Evolutionary conservation across 1,140 invertebrate species (phyloP), one percentile per base, ranked within the genome.

Genomic region (Theocolax elegans): DNA sequence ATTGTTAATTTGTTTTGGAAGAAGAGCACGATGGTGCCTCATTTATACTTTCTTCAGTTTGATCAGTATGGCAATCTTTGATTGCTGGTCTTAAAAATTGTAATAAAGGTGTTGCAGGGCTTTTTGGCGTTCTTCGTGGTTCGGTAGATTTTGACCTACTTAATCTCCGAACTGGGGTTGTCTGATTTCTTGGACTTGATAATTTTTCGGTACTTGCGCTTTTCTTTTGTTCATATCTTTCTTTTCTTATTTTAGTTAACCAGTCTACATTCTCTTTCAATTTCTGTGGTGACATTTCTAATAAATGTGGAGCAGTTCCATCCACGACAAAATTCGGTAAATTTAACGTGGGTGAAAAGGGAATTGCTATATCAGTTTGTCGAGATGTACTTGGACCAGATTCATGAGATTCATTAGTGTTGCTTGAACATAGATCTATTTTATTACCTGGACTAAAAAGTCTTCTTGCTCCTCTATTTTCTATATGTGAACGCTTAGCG

Each of bases 281-380:
- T 59, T 91, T 91, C 46, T 88, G 88, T 0, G 92, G 91, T 1
- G 92, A 92, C 85, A 90, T 89, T 58, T 91, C 82, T 21, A 88
- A 84, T 56, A 92, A 82, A 79, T 93, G 92, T 0, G 92, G 92
- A 0, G 92, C 92, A 27, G 89, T 90, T 1, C 92, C 92, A 74
- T 92, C 90, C 9, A 92, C 72, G 0, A 92, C 92, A 74, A 88
- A 94, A 82, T 94, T 92, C 0, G 94, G 94, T 27, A 94, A 83
- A 82, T 94, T 92, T 9, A 88, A 87, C 0, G 92, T 94, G 0
- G 91, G 92, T 1, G 91, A 92, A 49, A 81, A 90, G 79, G 71
- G 46, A 49, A 58, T 63, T 46, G 46, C 66, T 0, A 31, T n/a
- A n/a, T 65, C 64, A 23, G 1, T 62, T 49, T 72, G 71, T 17